These are phyloP conservation scores for Pteria penguin DNA, from an alignment of 2,888 invertebrate species.

Conservation along the genomic window DNA sequence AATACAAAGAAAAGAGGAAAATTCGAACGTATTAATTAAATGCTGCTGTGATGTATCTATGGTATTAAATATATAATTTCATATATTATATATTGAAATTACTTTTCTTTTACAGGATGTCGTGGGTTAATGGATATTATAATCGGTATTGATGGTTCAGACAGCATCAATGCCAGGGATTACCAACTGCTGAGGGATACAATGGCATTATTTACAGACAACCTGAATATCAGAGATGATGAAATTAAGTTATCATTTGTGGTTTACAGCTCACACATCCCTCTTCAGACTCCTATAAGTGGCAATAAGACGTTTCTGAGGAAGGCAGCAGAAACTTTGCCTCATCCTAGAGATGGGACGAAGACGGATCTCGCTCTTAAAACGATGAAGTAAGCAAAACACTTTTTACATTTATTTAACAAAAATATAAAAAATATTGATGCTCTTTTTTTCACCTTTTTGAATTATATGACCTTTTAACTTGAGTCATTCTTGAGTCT, in stretches of 20 bases:
- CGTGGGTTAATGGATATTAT: constrained; percentile 63
- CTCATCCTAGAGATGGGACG: constrained; percentile 54
- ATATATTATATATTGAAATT: no score
- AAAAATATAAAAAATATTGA: no score
- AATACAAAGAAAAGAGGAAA: no score
- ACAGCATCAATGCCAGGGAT: constrained; percentile 60
- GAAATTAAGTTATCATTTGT: constrained; percentile 51
- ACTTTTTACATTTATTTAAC: no score
- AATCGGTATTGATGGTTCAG: constrained; percentile 69
- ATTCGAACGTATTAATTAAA: no score
- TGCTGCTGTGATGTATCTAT: no score
- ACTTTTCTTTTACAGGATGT: constrained; percentile 58
- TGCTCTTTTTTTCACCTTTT: no score
- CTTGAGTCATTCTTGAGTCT: no score
- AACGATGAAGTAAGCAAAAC: constrained; percentile 55
- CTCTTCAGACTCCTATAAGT: constrained; percentile 48
- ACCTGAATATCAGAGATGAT: constrained; percentile 48
- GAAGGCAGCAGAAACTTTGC: constrained; percentile 28
- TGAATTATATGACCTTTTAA: no score
- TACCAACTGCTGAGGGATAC: constrained; percentile 58
- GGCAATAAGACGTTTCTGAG: constrained; percentile 33
- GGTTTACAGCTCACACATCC: constrained; percentile 54
- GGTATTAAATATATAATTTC: no score
- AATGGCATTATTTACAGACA: constrained; percentile 50
- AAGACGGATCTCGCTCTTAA: constrained; percentile 56